A percentile compares a stretch with the other conserved stretches of the same genome.
These are phyloP conservation scores for Apodemia duryi DNA, from an alignment of 2,888 invertebrate species.

Conservation along the genomic window DNA sequence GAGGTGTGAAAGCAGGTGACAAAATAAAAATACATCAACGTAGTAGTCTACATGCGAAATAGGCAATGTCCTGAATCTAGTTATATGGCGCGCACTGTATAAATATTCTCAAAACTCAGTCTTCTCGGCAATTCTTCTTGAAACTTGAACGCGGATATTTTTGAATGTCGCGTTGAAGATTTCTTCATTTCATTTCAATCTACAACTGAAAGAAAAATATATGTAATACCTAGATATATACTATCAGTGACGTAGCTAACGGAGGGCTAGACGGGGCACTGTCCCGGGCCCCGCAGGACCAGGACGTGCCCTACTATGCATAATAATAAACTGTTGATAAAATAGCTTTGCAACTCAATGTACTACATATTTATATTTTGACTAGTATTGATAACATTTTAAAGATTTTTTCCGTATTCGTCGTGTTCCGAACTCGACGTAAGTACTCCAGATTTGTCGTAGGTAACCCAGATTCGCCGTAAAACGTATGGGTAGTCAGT, in stretches of 20 bases:
- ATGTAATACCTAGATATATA: not conserved
- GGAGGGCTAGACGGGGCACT: too few species aligned
- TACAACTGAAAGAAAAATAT: slow-evolving; percentile 2
- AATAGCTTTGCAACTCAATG: too few species aligned
- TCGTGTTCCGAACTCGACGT: too few species aligned
- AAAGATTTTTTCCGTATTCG: too few species aligned
- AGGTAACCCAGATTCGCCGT: too few species aligned
- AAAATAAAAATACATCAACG: not conserved
- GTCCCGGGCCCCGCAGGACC: too few species aligned
- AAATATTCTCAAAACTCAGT: slow-evolving; percentile 19
- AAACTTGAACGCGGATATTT: not conserved
- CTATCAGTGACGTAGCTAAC: not conserved
- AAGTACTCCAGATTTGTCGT: too few species aligned
- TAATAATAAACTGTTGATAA: too few species aligned
- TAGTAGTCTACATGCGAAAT: not conserved
- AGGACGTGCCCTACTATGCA: too few species aligned
- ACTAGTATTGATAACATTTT: too few species aligned
- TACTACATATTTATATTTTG: too few species aligned
- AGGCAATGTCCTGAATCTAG: not conserved
- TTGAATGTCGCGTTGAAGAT: not conserved
- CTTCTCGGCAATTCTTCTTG: not conserved
- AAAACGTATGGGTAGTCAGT: too few species aligned
- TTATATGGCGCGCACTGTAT: slow-evolving; percentile 3
- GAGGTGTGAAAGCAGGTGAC: not conserved
- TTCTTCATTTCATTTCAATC: slow-evolving; percentile 10